These are phyloP conservation scores for Campoplex capitator DNA, from an alignment of 2,888 invertebrate genomes.

Conservation along the genomic window DNA sequence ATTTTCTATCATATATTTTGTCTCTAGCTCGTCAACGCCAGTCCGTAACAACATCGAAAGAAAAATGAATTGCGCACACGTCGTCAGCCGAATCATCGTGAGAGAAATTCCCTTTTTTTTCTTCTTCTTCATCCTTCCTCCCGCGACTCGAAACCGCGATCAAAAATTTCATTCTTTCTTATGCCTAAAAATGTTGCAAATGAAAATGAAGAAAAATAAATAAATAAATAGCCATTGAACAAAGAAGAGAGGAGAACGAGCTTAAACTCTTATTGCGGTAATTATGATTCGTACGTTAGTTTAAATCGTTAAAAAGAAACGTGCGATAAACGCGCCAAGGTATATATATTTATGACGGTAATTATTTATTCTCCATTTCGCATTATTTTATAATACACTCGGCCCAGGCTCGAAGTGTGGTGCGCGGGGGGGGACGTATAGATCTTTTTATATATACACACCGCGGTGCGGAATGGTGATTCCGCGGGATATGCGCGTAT, in stretches of 20 bases:
- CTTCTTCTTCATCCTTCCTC: no score
- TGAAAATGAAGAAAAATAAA: neutral
- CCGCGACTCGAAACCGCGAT: no score
- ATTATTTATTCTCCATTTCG: conserved; percentile 23
- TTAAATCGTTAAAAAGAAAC: conserved; percentile 6
- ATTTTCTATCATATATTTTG: neutral
- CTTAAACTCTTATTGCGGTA: conserved; percentile 29
- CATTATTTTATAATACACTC: conserved; percentile 39
- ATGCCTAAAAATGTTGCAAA: no score
- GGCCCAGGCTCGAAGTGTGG: neutral
- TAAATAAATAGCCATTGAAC: neutral
- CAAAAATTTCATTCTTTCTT: no score
- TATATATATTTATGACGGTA: conserved; percentile 38
- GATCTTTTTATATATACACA: neutral
- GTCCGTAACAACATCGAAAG: no score
- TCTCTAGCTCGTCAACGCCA: neutral
- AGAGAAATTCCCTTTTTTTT: no score
- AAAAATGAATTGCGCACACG: no score
- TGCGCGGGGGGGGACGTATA: conserved; percentile 1
- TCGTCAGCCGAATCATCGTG: no score
- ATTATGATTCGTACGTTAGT: conserved; percentile 15
- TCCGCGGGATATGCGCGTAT: neutral
- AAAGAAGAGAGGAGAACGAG: neutral
- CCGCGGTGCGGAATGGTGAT: neutral
- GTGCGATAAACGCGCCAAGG: conserved; percentile 9